Evolutionary conservation across 2,113 vertebrate genomes (phyloP).

Genomic region (Herpailurus yagouaroundi): DNA sequence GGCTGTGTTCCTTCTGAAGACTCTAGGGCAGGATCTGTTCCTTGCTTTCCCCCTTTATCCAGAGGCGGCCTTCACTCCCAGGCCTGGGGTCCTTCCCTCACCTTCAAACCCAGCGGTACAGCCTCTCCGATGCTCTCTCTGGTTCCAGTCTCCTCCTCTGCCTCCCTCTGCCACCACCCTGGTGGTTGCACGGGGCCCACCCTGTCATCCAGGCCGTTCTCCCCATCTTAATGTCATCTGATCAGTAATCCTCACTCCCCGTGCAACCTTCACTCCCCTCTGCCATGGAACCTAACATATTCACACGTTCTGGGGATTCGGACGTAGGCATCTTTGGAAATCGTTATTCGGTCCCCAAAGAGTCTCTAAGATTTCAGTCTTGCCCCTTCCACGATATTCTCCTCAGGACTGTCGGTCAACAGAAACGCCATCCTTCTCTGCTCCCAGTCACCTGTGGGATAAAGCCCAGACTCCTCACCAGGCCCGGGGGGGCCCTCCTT

Average conservation of each 20-base stretch:
- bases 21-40: neutral
- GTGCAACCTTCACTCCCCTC: neutral
- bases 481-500: neutral
- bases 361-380: neutral
- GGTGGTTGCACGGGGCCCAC: neutral
- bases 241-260: neutral
- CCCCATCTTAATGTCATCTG: neutral
- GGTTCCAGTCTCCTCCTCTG: neutral
- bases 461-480: neutral
- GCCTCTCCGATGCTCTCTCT: neutral
- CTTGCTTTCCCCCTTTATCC: neutral
- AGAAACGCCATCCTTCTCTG: neutral
- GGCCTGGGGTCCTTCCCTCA: neutral
- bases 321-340: neutral
- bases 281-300: neutral
- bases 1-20: neutral
- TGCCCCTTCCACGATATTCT: neutral
- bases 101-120: neutral
- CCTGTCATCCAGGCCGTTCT: neutral
- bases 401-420: neutral
- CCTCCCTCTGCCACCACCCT: neutral
- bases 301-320: neutral
- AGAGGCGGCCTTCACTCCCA: neutral
- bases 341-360: neutral
- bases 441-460: neutral